phyloP scores from a whole-genome alignment of 1,140 invertebrate species.

The Chymomyza costata region DNA sequence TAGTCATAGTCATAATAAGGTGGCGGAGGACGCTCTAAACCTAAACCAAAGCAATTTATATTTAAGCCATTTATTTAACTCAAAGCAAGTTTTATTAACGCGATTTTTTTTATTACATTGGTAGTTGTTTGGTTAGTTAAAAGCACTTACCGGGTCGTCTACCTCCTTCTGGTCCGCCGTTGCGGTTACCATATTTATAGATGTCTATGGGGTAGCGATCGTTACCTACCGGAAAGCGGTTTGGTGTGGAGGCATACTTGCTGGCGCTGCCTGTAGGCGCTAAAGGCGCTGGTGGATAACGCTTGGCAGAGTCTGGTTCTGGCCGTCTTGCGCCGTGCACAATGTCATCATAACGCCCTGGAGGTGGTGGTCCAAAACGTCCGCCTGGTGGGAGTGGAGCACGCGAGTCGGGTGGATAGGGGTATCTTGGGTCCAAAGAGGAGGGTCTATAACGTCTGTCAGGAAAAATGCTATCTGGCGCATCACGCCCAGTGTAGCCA shows the following conservation, averaged over 20 bases:
- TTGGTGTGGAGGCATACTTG: conserved; percentile 68
- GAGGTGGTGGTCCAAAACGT: conserved; percentile 9
- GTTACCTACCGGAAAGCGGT: conserved; percentile 73
- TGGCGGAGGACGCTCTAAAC: conserved; percentile 66
- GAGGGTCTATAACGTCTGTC: conserved; percentile 67
- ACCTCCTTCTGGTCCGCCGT: conserved; percentile 42
- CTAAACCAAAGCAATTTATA: conserved; percentile 20
- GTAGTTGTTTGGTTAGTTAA: conserved; percentile 35
- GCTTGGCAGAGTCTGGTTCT: conserved; percentile 66
- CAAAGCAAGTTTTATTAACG: too few species aligned
- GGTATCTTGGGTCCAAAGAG: conserved; percentile 58
- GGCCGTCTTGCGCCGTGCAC: conserved; percentile 58
- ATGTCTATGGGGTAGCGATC: conserved; percentile 73
- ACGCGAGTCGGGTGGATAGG: conserved; percentile 46
- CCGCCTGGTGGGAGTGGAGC: conserved; percentile 9
- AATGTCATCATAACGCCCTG: conserved; percentile 65
- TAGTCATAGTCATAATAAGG: conserved; percentile 70
- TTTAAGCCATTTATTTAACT: too few species aligned
- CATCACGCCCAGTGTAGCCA: conserved; percentile 66
- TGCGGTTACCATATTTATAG: conserved; percentile 74
- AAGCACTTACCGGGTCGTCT: conserved; percentile 62
- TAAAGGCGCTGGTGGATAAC: conserved; percentile 65
- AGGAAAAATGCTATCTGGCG: conserved; percentile 66
- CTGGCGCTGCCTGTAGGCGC: conserved; percentile 58
- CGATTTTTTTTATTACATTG: conserved; percentile 5